These are phyloP conservation scores for Ladona fulva DNA, from an alignment of 1,140 invertebrate species.

Conservation along the genomic window DNA sequence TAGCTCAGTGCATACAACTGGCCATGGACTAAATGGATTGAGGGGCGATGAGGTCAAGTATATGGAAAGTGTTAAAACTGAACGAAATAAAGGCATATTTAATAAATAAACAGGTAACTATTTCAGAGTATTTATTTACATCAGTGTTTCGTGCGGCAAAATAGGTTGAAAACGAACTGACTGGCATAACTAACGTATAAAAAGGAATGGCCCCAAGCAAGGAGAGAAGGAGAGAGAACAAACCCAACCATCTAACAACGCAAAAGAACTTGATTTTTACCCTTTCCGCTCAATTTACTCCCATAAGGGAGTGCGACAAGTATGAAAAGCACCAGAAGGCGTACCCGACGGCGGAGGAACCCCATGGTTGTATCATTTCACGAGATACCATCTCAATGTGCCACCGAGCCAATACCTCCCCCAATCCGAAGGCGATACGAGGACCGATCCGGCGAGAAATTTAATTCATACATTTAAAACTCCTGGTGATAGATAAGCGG, in stretches of 20 bases:
- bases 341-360: no score
- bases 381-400: background rate
- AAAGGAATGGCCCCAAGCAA: background rate
- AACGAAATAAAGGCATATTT: no score
- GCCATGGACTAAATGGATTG: no score
- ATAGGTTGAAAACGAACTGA: no score
- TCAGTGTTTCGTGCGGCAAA: no score
- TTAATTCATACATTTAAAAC: constrained; percentile 11
- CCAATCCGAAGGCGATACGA: background rate
- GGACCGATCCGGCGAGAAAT: background rate
- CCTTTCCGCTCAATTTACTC: background rate
- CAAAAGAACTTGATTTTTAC: background rate
- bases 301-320: background rate
- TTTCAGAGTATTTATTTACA: no score
- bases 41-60: no score
- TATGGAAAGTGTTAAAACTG: no score
- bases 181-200: background rate
- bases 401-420: background rate
- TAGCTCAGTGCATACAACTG: no score
- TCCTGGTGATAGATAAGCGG: background rate
- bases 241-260: background rate
- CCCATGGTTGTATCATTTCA: background rate
- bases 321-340: background rate
- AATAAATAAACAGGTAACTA: no score
- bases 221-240: background rate